Evolutionary conservation across 2,888 invertebrate genomes (phyloP).

Genomic region (Tipula helvola): DNA sequence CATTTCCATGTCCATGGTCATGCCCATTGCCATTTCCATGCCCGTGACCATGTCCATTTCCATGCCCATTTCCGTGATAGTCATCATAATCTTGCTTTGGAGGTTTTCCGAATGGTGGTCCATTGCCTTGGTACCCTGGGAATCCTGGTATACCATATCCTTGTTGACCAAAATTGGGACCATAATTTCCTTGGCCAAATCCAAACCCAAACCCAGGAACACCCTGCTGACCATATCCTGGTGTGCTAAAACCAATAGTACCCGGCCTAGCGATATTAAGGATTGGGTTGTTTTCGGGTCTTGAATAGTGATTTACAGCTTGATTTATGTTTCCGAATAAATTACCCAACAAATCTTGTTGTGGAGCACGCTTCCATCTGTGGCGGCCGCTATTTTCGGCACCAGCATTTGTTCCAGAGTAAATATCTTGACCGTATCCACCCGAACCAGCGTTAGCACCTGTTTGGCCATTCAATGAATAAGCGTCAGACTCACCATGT

Average conservation of each 20-base stretch:
- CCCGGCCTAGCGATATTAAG: not conserved
- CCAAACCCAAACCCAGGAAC: not conserved
- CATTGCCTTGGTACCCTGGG: not conserved
- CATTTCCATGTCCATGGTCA: not conserved
- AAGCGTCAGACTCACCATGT: constrained; percentile 26
- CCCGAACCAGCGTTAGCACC: constrained; percentile 21
- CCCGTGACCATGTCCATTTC: not conserved
- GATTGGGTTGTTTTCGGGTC: not conserved
- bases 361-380: not conserved
- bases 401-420: constrained; percentile 18
- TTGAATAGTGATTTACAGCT: not conserved
- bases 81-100: too few relatives aligned
- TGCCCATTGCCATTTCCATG: not conserved
- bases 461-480: constrained; percentile 24
- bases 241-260: not conserved
- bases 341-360: not conserved
- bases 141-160: not conserved
- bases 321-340: not conserved
- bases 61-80: not conserved
- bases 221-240: not conserved
- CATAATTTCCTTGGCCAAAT: not conserved
- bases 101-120: too few relatives aligned
- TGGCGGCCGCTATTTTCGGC: constrained; percentile 8
- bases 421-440: constrained; percentile 20
- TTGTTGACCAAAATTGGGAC: not conserved